Evolutionary conservation across 2,797 vertebrate species (phyloP).

Genomic region (Hemibagrus guttatus): DNA sequence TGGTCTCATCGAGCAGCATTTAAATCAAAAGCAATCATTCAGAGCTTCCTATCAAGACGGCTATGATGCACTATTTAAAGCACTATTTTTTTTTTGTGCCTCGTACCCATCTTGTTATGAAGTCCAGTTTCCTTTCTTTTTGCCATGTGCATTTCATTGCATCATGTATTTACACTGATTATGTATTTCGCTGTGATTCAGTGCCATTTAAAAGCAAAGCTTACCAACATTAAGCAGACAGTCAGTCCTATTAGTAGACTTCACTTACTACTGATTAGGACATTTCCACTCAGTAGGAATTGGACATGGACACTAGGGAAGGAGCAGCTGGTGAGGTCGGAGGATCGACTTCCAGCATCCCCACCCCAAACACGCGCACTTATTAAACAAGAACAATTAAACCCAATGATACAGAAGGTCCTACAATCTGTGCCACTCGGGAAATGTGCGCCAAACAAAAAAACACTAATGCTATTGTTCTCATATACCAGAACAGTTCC

Average conservation of each 20-base stretch:
- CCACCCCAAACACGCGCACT: conserved; percentile 45
- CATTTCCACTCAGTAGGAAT: neutral
- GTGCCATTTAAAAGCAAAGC: neutral
- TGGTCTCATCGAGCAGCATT: no score
- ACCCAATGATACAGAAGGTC: conserved; percentile 66
- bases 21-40: no score
- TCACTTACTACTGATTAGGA: conserved; percentile 15
- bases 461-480: conserved; percentile 4
- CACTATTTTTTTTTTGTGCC: neutral
- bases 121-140: neutral
- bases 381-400: conserved; percentile 70
- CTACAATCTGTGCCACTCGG: conserved; percentile 33
- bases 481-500: neutral
- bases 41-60: no score
- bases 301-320: conserved; percentile 34
- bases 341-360: conserved; percentile 62
- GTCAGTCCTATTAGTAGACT: neutral
- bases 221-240: no score
- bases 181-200: neutral
- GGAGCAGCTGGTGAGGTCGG: conserved; percentile 65
- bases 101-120: neutral
- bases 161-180: neutral
- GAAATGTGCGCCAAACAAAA: conserved; percentile 27
- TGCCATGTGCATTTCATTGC: neutral
- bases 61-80: neutral